These are phyloP conservation scores for Hirtodrosophila histrioides DNA, from an alignment of 2,888 invertebrate genomes.

Conservation along the genomic window DNA sequence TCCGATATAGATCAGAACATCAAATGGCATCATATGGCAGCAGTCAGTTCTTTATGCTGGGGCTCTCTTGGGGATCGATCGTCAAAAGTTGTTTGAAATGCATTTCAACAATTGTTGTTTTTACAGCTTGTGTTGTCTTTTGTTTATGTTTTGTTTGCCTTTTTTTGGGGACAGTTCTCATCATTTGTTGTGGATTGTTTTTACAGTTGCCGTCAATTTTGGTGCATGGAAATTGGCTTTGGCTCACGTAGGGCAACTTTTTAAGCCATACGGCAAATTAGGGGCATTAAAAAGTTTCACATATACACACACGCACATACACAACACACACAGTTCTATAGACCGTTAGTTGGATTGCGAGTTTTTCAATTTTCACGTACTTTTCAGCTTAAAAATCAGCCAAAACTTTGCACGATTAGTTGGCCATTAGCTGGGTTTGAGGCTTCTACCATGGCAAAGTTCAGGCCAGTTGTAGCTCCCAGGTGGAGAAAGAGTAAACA, in stretches of 20 bases:
- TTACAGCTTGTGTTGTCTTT: conserved; percentile 62
- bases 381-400: conserved; percentile 67
- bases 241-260: conserved; percentile 70
- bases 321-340: conserved; percentile 13
- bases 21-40: conserved; percentile 3
- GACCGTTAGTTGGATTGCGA: conserved; percentile 48
- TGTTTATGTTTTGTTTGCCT: conserved; percentile 53
- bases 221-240: conserved; percentile 59
- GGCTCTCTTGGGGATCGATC: conserved; percentile 40
- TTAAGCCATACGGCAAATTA: conserved; percentile 76
- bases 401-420: conserved; percentile 70
- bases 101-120: conserved; percentile 57
- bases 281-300: conserved; percentile 76
- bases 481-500: conserved; percentile 32
- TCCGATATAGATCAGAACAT: conserved; percentile 4
- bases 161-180: conserved; percentile 67
- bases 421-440: conserved; percentile 43
- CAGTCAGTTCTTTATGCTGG: conserved; percentile 4
- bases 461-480: conserved; percentile 18
- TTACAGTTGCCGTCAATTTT: conserved; percentile 56
- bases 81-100: conserved; percentile 24
- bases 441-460: conserved; percentile 26
- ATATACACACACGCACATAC: neutral
- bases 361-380: conserved; percentile 74
- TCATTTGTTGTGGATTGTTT: conserved; percentile 49